These are phyloP conservation scores for Tortricodes alternella DNA, from an alignment of 2,888 invertebrate species.

Conservation along the genomic window DNA sequence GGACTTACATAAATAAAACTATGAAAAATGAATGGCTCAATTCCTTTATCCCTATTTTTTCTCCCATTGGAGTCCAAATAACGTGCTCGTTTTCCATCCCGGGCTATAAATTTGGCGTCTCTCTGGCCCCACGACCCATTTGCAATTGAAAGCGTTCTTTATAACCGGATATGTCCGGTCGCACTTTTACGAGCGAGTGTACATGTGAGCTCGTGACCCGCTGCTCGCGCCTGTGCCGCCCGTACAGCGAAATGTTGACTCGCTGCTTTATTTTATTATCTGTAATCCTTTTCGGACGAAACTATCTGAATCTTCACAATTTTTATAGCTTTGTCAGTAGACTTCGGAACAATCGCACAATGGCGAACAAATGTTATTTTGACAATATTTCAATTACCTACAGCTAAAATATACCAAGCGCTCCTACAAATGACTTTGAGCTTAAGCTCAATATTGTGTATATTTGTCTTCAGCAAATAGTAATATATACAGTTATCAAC, in stretches of 20 bases:
- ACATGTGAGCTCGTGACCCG: slow-evolving; percentile 27
- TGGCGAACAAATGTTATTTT: not conserved
- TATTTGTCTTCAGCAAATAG: not conserved
- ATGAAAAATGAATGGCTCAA: slow-evolving; percentile 71
- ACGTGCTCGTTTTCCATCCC: slow-evolving; percentile 66
- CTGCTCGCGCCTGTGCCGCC: slow-evolving; percentile 20
- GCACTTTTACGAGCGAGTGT: slow-evolving; percentile 64
- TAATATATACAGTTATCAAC: too few species aligned
- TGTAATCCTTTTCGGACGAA: slow-evolving; percentile 4
- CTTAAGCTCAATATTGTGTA: too few species aligned
- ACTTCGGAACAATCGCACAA: not conserved
- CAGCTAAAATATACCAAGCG: too few species aligned
- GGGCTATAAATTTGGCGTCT: slow-evolving; percentile 69
- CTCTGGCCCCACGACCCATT: slow-evolving; percentile 70
- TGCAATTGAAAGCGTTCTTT: slow-evolving; percentile 79
- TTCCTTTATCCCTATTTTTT: slow-evolving; percentile 69
- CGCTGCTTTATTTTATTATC: slow-evolving; percentile 18
- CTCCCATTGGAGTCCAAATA: slow-evolving; percentile 66
- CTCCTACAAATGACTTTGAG: too few species aligned
- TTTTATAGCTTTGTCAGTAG: slow-evolving; percentile 9
- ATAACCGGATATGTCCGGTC: slow-evolving; percentile 71
- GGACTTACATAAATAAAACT: slow-evolving; percentile 72
- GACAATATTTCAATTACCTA: not conserved
- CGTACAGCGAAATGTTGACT: slow-evolving; percentile 12
- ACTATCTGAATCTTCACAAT: slow-evolving; percentile 9